Percentiles rank a stretch among this genome's conserved stretches.
Evolutionary conservation across 1,140 invertebrate genomes (phyloP).

Genomic region (Lasioglossum albipes): DNA sequence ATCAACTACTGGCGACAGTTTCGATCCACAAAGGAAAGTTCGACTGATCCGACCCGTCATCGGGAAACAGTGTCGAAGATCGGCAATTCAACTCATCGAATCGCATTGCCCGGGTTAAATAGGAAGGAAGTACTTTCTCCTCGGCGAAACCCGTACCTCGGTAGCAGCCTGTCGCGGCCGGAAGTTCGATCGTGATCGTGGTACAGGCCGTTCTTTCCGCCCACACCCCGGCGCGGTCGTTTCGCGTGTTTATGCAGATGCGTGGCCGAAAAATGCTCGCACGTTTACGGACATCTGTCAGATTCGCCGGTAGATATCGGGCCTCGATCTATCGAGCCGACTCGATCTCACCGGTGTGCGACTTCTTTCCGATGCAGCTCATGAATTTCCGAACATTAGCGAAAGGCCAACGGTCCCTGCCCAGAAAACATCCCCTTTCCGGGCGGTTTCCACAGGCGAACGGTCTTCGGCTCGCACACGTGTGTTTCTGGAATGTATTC

Average conservation of each 20-base stretch:
- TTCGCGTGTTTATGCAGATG: constrained; percentile 41
- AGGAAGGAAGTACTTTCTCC: constrained; percentile 14
- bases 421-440: no score
- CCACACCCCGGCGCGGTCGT: constrained; percentile 17
- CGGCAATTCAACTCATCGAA: background rate
- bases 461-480: no score
- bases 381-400: background rate
- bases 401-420: no score
- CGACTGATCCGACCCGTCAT: no score
- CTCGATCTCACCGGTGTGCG: background rate
- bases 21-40: no score
- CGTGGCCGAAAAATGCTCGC: constrained; percentile 22
- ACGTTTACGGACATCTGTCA: constrained; percentile 35
- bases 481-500: no score
- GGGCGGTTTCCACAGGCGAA: no score
- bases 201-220: constrained; percentile 21
- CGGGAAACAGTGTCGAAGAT: background rate
- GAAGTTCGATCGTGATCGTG: constrained; percentile 64
- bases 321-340: background rate
- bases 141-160: constrained; percentile 42
- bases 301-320: constrained; percentile 12
- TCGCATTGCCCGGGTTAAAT: background rate
- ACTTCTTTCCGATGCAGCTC: no score
- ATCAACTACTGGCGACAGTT: no score
- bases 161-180: constrained; percentile 59